Conservation (phyloP, 2,797 vertebrate species). For the Anguilla anguilla region DNA sequence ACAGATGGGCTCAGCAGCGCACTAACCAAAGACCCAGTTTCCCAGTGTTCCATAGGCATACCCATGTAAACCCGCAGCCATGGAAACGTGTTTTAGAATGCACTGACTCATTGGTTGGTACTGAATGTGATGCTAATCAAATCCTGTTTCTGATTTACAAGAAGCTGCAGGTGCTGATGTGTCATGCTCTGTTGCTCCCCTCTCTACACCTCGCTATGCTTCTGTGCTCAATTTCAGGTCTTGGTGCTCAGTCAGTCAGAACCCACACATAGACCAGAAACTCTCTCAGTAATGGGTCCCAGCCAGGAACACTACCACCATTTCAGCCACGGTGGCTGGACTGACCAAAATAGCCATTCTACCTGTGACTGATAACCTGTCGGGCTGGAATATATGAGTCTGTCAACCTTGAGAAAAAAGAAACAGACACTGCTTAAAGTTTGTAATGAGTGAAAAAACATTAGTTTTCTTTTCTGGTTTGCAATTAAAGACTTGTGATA, state of each 20-base stretch:
- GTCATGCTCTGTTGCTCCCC: neutral
- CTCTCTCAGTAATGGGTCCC: neutral
- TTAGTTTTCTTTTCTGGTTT: neutral
- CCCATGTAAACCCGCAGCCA: neutral
- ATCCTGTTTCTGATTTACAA: neutral
- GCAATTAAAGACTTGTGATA: neutral
- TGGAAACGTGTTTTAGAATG: neutral
- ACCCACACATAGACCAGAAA: neutral
- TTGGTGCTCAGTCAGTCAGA: neutral
- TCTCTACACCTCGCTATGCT: neutral
- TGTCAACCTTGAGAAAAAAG: neutral
- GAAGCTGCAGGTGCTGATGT: neutral
- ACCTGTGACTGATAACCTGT: neutral
- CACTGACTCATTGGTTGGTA: neutral
- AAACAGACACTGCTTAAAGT: neutral
- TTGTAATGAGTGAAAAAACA: neutral
- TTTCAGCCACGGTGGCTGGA: neutral
- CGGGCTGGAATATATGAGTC: neutral
- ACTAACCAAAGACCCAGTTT: neutral
- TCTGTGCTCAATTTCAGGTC: constrained; percentile 21
- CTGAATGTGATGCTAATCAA: neutral
- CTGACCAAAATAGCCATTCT: neutral
- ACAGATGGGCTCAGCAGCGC: neutral
- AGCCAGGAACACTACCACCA: neutral
- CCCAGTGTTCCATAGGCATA: neutral